Percentiles rank a stretch among this genome's conserved stretches.
Conservation (phyloP, 2,113 vertebrate species). For the Mixornis gularis region DNA sequence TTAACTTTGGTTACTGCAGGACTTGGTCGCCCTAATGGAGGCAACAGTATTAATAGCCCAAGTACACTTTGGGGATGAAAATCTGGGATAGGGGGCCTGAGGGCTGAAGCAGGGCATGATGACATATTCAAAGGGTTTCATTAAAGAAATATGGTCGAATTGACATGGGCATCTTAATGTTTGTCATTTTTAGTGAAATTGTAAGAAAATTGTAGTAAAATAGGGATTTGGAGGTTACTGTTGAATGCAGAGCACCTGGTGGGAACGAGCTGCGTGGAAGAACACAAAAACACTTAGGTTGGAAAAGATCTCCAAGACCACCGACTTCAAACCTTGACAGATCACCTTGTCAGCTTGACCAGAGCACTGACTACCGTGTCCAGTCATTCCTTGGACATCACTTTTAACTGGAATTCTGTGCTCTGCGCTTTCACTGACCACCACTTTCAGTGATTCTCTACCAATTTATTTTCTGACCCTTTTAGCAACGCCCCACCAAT, state of each 20-base stretch:
- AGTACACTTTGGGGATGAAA: no score
- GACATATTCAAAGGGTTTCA: no score
- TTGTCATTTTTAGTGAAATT: neutral
- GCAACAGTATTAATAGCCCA: accelerated
- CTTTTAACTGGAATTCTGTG: neutral
- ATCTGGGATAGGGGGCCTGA: accelerated
- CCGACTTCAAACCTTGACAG: neutral
- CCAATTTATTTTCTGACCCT: neutral
- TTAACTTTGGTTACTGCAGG: neutral
- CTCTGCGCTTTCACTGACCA: no score
- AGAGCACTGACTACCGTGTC: neutral
- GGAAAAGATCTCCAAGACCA: neutral
- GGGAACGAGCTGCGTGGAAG: neutral
- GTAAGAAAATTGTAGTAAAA: neutral
- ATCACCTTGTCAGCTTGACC: neutral
- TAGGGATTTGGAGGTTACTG: no score
- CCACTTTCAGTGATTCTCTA: no score
- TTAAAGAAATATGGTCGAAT: neutral
- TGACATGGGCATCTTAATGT: no score
- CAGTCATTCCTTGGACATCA: neutral
- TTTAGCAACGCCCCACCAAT: no score
- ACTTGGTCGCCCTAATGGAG: neutral
- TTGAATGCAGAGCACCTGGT: no score
- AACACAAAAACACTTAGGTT: neutral
- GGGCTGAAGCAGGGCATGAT: accelerated